phyloP scores from a whole-genome alignment of 2,888 invertebrate genomes.

The Beris morrisii region DNA sequence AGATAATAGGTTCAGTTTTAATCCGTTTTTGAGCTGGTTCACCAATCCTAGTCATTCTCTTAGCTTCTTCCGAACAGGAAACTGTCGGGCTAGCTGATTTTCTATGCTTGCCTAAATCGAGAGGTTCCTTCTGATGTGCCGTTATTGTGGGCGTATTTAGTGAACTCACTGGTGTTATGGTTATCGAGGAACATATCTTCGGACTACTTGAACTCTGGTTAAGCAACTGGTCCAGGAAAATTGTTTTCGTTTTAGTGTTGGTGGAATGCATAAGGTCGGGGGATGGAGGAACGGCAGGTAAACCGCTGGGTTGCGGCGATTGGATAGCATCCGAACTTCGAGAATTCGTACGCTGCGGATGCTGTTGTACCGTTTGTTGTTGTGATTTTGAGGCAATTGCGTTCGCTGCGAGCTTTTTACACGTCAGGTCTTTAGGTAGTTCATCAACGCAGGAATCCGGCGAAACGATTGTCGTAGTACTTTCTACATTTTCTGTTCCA shows the following conservation, averaged over 20 bases:
- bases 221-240: constrained; percentile 42
- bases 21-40: constrained; percentile 59
- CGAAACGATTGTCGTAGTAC: constrained; percentile 41
- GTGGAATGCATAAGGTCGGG: constrained; percentile 65
- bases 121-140: constrained; percentile 64
- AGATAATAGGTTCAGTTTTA: constrained; percentile 55
- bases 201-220: constrained; percentile 43
- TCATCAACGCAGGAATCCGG: constrained; percentile 56
- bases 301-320: constrained; percentile 72
- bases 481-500: constrained; percentile 44
- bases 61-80: constrained; percentile 73
- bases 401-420: constrained; percentile 58
- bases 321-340: constrained; percentile 72
- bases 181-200: constrained; percentile 43
- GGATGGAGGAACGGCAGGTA: constrained; percentile 70
- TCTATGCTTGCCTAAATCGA: constrained; percentile 68
- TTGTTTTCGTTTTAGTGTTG: constrained; percentile 46
- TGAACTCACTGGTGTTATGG: constrained; percentile 42
- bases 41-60: constrained; percentile 46
- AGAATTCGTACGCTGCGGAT: constrained; percentile 62
- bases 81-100: constrained; percentile 73
- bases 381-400: constrained; percentile 52
- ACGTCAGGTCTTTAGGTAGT: constrained; percentile 63
- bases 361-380: constrained; percentile 39
- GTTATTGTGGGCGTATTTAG: constrained; percentile 34